Conservation (phyloP, 2,888 invertebrate genomes). For the Drosophila atripex region DNA sequence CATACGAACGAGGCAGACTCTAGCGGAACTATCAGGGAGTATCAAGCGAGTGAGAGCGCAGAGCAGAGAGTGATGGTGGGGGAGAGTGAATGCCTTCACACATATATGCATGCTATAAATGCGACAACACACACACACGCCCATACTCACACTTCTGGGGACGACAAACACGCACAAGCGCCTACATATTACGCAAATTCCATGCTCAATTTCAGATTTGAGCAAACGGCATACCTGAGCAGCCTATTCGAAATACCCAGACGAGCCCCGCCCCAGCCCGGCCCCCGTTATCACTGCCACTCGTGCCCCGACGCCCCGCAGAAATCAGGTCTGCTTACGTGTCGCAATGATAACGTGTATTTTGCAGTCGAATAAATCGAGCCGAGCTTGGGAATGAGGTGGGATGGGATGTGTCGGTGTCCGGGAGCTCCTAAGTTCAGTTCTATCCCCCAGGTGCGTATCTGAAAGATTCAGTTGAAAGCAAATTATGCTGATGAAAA, state of each 20-base stretch:
- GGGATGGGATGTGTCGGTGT: neutral
- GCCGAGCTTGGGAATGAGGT: constrained; percentile 12
- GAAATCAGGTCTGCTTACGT: constrained; percentile 59
- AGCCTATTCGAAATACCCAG: constrained; percentile 34
- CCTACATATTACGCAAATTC: constrained; percentile 73
- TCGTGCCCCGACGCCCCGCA: constrained; percentile 16
- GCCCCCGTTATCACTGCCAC: constrained; percentile 4
- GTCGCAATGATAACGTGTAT: constrained; percentile 68
- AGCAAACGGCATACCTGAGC: constrained; percentile 72
- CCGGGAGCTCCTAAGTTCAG: constrained; percentile 14
- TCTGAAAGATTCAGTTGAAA: constrained; percentile 39
- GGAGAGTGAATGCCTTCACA: constrained; percentile 42
- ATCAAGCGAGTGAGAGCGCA: neutral
- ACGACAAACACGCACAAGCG: constrained; percentile 33
- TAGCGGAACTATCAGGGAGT: neutral
- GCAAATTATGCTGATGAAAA: constrained; percentile 64
- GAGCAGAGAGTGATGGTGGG: neutral
- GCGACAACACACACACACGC: constrained; percentile 36
- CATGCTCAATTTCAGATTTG: constrained; percentile 79
- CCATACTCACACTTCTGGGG: constrained; percentile 12
- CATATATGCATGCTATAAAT: constrained; percentile 56
- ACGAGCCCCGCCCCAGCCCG: constrained; percentile 18
- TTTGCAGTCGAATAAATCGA: constrained; percentile 56
- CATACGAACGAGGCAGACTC: constrained; percentile 6
- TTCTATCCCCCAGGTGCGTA: constrained; percentile 13